phyloP scores from a whole-genome alignment of 1,140 invertebrate species.

The Leptinotarsa texana region DNA sequence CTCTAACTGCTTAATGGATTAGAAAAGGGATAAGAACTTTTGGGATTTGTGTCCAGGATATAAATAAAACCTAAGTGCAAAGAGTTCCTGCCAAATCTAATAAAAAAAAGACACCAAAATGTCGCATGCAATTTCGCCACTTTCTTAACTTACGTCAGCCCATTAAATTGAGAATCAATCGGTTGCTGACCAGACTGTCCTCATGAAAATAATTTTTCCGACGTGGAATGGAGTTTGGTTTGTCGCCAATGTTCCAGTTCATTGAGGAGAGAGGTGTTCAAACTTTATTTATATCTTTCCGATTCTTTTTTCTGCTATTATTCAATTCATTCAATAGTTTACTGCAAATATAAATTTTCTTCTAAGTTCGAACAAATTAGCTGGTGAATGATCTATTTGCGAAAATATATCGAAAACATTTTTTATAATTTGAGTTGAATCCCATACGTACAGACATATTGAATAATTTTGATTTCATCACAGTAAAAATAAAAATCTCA shows the following conservation, averaged over 20 bases:
- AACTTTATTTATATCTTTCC: too few species aligned
- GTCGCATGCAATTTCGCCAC: conserved; percentile 22
- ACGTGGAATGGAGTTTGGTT: neutral
- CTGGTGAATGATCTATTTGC: too few species aligned
- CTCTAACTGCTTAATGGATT: conserved; percentile 19
- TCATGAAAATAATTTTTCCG: conserved; percentile 16
- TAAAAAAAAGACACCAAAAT: conserved; percentile 10
- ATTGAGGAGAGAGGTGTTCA: too few species aligned
- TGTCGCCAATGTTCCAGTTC: neutral
- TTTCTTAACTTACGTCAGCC: conserved; percentile 1
- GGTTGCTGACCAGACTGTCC: conserved; percentile 14
- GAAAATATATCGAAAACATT: too few species aligned
- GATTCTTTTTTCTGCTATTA: too few species aligned
- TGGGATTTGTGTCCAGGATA: neutral
- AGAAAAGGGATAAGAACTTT: conserved; percentile 20
- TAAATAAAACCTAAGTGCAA: conserved; percentile 20
- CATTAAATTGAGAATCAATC: conserved; percentile 2
- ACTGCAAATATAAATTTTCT: too few species aligned
- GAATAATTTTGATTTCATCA: too few species aligned
- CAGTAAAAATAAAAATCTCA: too few species aligned
- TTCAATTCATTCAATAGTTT: too few species aligned
- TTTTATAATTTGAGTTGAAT: too few species aligned
- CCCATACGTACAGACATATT: too few species aligned
- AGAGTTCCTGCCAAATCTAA: conserved; percentile 8
- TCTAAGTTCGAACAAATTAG: too few species aligned